phyloP scores from a whole-genome alignment of 92 coral and sea anemone species.

The Porites lobata region DNA sequence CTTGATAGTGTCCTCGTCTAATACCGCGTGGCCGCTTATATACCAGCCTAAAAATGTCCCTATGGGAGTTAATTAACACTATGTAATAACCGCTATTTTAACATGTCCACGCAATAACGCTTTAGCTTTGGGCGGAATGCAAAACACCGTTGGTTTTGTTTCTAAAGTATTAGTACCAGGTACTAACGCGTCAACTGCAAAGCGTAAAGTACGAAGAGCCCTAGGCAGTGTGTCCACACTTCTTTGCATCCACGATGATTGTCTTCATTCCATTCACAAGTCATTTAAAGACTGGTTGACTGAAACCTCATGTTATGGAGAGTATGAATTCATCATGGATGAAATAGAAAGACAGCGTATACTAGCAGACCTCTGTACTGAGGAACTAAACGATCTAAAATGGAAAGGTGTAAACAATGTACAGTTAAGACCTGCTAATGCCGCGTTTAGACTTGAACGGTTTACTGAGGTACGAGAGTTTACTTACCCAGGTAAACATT shows the following conservation, averaged over 20 bases:
- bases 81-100: no score
- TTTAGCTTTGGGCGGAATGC: no score
- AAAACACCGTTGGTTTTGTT: neutral
- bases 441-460: no score
- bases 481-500: no score
- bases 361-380: slow-evolving; percentile 42
- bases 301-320: neutral
- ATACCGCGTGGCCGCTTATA: no score
- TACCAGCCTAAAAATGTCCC: no score
- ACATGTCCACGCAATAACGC: no score
- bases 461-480: no score
- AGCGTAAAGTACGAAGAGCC: slow-evolving; percentile 11
- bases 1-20: no score
- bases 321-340: slow-evolving; percentile 31
- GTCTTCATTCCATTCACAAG: slow-evolving; percentile 62
- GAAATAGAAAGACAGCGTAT: slow-evolving; percentile 48
- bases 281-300: slow-evolving; percentile 69
- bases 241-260: slow-evolving; percentile 45
- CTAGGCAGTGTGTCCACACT: slow-evolving; percentile 42
- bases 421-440: neutral
- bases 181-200: neutral
- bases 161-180: neutral
- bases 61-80: no score
- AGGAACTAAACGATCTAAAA: slow-evolving; percentile 15
- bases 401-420: neutral